Conservation (phyloP, 2,113 vertebrate species). For the Taurulus bubalis region DNA sequence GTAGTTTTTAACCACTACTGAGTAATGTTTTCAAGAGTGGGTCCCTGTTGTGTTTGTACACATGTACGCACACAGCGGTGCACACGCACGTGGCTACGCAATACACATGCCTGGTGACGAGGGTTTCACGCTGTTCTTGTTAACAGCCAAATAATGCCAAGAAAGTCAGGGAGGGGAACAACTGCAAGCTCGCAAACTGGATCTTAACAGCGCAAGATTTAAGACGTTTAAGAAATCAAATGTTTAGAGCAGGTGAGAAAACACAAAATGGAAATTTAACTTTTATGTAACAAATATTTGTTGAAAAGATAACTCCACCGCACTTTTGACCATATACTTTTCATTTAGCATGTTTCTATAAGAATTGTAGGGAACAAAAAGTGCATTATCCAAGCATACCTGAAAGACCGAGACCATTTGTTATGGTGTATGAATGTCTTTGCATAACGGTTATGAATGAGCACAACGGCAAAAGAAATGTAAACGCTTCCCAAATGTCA, state of each 20-base stretch:
- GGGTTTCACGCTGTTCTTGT: not conserved
- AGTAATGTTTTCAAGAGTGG: not conserved
- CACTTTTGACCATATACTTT: not conserved
- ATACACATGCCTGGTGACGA: not conserved
- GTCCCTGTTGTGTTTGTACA: not conserved
- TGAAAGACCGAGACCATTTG: not conserved
- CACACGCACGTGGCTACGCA: not conserved
- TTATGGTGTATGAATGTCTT: not conserved
- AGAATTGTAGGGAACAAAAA: not conserved
- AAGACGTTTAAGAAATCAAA: not conserved
- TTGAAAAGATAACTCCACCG: not conserved
- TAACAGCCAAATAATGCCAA: not conserved
- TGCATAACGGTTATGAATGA: not conserved
- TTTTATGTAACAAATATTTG: not conserved
- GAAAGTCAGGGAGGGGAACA: not conserved
- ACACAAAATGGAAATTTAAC: not conserved
- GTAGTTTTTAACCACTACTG: not conserved
- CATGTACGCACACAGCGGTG: not conserved
- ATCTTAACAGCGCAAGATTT: not conserved
- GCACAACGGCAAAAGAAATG: not conserved
- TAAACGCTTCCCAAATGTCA: not conserved
- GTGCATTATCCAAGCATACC: not conserved
- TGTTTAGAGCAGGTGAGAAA: not conserved
- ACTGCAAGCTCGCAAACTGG: not conserved
- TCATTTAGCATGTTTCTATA: not conserved